These are phyloP conservation scores for Zelleria hepariella DNA, from an alignment of 2,888 invertebrate species.

Conservation along the genomic window DNA sequence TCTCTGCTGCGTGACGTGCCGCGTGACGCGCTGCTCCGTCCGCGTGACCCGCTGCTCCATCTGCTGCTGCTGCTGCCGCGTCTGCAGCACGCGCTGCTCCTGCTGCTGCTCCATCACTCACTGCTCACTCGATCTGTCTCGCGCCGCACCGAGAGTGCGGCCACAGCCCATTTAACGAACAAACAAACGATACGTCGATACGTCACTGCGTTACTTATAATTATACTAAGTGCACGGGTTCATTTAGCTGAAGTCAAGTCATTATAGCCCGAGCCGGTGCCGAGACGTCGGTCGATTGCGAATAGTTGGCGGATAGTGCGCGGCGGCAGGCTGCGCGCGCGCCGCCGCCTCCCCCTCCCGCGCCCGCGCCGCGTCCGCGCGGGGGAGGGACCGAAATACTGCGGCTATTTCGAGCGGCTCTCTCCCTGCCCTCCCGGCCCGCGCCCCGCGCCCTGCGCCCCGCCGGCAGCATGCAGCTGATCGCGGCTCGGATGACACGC, in stretches of 20 bases:
- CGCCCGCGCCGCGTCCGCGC: conserved; percentile 24
- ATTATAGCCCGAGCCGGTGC: conserved; percentile 81
- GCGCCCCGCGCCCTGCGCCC: conserved; percentile 17
- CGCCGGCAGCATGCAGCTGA: background rate
- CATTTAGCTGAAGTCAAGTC: conserved; percentile 83
- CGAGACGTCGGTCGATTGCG: conserved; percentile 96
- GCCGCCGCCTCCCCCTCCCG: conserved; percentile 38
- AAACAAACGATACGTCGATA: conserved; percentile 57
- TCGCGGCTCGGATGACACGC: background rate
- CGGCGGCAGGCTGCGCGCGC: conserved; percentile 31
- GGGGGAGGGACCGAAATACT: conserved; percentile 64
- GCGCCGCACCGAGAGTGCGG: conserved; percentile 57
- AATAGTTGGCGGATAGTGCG: conserved; percentile 90
- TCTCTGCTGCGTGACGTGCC: conserved; percentile 82
- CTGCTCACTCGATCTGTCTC: conserved; percentile 74
- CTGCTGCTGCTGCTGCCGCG: conserved; percentile 54
- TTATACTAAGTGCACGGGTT: conserved; percentile 69
- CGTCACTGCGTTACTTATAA: conserved; percentile 54
- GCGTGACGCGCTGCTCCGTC: conserved; percentile 80
- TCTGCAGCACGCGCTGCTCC: conserved; percentile 33
- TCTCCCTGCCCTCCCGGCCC: conserved; percentile 43
- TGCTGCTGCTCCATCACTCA: conserved; percentile 41
- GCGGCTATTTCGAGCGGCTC: conserved; percentile 62
- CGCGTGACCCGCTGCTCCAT: conserved; percentile 83
- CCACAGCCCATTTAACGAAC: conserved; percentile 9